These are phyloP conservation scores for Coelopa frigida DNA, from an alignment of 1,140 invertebrate species.

Conservation along the genomic window DNA sequence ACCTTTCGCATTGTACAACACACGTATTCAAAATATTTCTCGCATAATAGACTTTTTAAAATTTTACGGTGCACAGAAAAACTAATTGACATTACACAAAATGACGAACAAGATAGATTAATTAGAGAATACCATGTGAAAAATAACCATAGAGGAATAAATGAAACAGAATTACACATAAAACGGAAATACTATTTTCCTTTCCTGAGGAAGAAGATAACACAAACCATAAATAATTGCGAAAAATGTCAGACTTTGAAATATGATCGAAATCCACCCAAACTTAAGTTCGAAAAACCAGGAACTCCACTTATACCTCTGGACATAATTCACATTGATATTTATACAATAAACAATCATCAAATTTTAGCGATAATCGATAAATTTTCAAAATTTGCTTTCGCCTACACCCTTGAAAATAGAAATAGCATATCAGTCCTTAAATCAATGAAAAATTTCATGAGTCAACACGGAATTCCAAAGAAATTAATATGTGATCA, in stretches of 20 bases:
- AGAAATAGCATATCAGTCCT: too few species aligned
- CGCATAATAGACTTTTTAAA: constrained; percentile 1
- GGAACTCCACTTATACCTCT: constrained; percentile 3
- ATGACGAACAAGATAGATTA: neutral
- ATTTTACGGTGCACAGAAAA: neutral
- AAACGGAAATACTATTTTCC: constrained; percentile 9
- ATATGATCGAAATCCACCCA: constrained; percentile 10
- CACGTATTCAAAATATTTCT: too few species aligned
- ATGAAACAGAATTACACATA: constrained; percentile 5
- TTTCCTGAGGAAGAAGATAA: constrained; percentile 3
- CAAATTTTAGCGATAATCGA: neutral
- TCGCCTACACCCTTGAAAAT: neutral
- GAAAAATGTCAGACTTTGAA: constrained; percentile 6
- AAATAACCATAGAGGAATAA: constrained; percentile 11
- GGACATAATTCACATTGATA: constrained; percentile 9
- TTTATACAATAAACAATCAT: constrained; percentile 2
- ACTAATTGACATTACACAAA: neutral
- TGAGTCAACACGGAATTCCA: too few species aligned
- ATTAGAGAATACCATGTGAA: constrained; percentile 4
- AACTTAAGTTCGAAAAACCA: constrained; percentile 1
- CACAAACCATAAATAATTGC: constrained; percentile 10
- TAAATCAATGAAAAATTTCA: too few species aligned
- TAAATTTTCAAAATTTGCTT: neutral
- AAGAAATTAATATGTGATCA: too few species aligned
- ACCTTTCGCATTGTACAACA: too few species aligned